Conservation (phyloP, 1,140 invertebrate species). For the Diabrotica virgifera region DNA sequence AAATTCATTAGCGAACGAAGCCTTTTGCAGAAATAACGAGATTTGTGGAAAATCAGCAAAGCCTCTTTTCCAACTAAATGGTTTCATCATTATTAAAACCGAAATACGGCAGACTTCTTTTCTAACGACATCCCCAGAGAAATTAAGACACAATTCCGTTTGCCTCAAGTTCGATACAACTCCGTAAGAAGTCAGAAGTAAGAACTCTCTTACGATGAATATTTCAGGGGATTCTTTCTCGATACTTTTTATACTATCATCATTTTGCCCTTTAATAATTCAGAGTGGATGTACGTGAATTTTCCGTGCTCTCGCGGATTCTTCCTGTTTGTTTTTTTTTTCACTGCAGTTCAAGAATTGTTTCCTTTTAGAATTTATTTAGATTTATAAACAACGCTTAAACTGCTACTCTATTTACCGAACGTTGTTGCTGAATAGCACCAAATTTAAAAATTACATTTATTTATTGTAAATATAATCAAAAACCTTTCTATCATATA, state of each 20-base stretch:
- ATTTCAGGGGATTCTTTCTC: slow-evolving; percentile 2
- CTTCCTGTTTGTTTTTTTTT: too few relatives aligned
- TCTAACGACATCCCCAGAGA: slow-evolving; percentile 8
- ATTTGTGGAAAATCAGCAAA: slow-evolving; percentile 1
- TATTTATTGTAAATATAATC: too few relatives aligned
- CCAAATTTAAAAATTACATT: too few relatives aligned
- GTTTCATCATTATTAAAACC: slow-evolving; percentile 12
- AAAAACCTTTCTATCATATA: too few relatives aligned
- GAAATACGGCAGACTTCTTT: neutral
- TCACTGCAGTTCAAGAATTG: too few relatives aligned
- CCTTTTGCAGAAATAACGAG: neutral
- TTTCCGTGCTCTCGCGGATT: neutral
- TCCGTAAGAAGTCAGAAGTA: neutral
- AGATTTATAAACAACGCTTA: too few relatives aligned
- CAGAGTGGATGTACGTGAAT: neutral
- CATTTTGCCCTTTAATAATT: neutral
- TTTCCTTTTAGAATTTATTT: too few relatives aligned
- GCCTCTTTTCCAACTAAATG: slow-evolving; percentile 6
- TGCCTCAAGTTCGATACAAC: neutral
- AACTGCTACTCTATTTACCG: too few relatives aligned
- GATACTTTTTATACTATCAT: slow-evolving; percentile 3
- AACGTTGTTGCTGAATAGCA: too few relatives aligned
- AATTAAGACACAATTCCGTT: neutral
- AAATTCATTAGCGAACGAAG: neutral
- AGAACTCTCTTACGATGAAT: slow-evolving; percentile 3